A percentile compares a stretch with the other conserved stretches of the same genome.
Evolutionary conservation across 2,113 vertebrate species (phyloP).

Genomic region (Zapus hudsonius): DNA sequence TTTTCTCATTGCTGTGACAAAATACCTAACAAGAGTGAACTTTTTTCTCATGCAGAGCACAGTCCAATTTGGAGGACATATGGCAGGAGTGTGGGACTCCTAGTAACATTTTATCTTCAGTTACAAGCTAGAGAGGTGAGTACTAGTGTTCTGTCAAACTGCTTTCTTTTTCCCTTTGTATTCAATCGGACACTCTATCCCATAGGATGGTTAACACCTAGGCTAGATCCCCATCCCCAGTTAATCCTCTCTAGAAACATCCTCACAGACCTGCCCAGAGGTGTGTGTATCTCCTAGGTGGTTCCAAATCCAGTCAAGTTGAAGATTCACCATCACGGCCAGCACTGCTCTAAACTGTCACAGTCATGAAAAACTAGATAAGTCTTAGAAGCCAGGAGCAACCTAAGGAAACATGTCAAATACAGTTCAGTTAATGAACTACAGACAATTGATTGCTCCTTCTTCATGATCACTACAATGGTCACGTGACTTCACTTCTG

Average conservation of each 20-base stretch:
- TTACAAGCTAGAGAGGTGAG: neutral
- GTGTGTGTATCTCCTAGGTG: neutral
- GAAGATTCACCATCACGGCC: neutral
- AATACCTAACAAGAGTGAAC: neutral
- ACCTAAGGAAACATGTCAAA: neutral
- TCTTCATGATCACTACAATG: neutral
- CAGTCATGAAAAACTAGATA: neutral
- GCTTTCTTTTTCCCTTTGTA: neutral
- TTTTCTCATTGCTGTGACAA: neutral
- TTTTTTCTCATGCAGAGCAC: neutral
- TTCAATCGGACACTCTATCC: neutral
- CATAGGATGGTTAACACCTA: neutral
- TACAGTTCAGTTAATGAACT: rapidly evolving
- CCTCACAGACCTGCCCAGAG: neutral
- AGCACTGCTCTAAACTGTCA: neutral
- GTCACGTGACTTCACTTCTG: neutral
- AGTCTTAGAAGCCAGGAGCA: neutral
- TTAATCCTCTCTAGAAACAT: neutral
- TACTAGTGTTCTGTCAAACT: neutral
- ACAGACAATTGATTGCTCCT: neutral
- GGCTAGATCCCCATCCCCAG: neutral
- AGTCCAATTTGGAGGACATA: neutral
- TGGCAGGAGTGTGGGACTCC: neutral
- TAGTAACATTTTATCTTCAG: neutral
- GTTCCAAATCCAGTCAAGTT: neutral